These are phyloP conservation scores for Cosmorhoe ocellata DNA, from an alignment of 2,888 invertebrate species.

Conservation along the genomic window DNA sequence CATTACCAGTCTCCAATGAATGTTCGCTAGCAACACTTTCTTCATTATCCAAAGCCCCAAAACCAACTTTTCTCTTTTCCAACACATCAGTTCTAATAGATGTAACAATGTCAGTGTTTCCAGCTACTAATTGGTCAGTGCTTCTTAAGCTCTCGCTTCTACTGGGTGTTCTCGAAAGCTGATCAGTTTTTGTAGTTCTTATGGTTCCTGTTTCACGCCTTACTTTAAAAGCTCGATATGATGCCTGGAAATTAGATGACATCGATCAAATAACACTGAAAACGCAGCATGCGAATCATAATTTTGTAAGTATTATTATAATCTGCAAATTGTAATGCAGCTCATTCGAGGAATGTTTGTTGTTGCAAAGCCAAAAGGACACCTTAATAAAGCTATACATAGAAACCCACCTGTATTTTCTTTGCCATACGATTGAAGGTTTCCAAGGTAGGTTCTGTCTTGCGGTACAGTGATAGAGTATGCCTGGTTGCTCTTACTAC, in stretches of 20 bases:
- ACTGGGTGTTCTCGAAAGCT: neutral
- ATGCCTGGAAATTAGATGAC: conserved; percentile 3
- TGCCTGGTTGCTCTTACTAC: neutral
- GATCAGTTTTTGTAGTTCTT: neutral
- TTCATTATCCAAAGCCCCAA: neutral
- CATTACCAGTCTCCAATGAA: neutral
- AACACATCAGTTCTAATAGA: neutral
- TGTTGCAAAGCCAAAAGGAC: too few species aligned
- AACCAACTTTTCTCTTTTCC: conserved; percentile 7
- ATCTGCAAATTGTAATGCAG: too few species aligned
- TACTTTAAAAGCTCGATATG: conserved; percentile 9
- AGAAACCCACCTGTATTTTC: conserved; percentile 12
- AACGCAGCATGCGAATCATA: too few species aligned
- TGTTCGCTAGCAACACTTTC: neutral
- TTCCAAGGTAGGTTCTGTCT: neutral
- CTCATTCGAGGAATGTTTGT: too few species aligned
- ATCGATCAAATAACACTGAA: too few species aligned
- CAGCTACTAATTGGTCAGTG: neutral
- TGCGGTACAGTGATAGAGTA: conserved; percentile 8
- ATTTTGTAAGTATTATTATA: too few species aligned
- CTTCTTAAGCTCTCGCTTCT: neutral
- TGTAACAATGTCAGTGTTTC: neutral
- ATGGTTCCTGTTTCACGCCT: neutral
- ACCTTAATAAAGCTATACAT: neutral
- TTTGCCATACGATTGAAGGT: conserved; percentile 5